Base-by-base conservation (phyloP, 2,113 vertebrate genomes). In the Aphyosemion australe region DNA sequence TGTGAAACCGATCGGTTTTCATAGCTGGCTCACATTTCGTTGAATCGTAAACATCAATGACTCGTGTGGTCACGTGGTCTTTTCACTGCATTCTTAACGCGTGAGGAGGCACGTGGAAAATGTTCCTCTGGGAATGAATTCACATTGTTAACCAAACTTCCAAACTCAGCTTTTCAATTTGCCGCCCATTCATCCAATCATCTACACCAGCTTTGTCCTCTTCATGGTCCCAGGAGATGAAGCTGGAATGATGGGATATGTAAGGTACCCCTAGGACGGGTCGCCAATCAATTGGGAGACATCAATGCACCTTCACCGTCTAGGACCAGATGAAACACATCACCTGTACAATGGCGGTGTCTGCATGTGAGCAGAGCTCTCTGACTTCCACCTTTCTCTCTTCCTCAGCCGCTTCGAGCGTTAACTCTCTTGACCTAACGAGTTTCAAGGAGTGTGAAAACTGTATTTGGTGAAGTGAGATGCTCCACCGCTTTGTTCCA, bases 311-410 rank as follows among this genome's bases (percentile, higher is more conserved):
- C n/a, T 6, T 48, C 46, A 41, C 15, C 8, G 21, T 12, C 60
- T 42, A 41, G 46, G 61, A 67, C 56, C 15, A 57, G 49, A 74
- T 66, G 46, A 59, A 76, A 79, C 65, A 34, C 61, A 64, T 32
- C 64, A 26, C 14, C 5, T 4, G 3, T 18, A 7, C 42, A 26
- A 45, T 41, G 19, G n/a, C 8, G 45, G 41, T 16, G 45, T 64
- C 42, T 65, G 18, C 67, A 37, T 51, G 31, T 62, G 26, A 39
- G 45, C 8, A 21, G 21, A 64, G 32, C 42, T 45, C 11, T 21
- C 0, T 56, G 34, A 15, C 12, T 26, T 46, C 45, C 14, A 11
- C 60, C 19, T 14, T 32, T 14, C 13, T 14, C 16, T 54, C 49
- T 12, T 56, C 16, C 12, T 18, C 21, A 18, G 7, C 32, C 54